Evolutionary conservation across 2,113 vertebrate genomes (phyloP).

Genomic region (Eptatretus burgeri): DNA sequence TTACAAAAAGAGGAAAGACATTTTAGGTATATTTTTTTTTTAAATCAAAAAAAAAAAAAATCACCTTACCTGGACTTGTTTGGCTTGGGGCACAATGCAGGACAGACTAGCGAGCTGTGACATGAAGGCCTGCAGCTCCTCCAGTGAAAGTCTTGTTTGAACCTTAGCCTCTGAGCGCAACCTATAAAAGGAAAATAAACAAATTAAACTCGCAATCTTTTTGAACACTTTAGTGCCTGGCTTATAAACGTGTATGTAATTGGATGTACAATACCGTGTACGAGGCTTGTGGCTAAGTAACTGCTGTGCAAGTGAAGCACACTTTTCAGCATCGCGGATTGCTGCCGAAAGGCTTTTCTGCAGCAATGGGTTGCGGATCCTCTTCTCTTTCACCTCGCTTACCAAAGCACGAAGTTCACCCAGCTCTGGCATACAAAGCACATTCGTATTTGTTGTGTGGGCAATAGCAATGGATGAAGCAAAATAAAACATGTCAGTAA

Average conservation of each 20-base stretch:
- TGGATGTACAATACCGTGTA: not conserved
- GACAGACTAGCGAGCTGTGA: conserved; percentile 70
- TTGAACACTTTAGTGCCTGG: not conserved
- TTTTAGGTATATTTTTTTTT: not conserved
- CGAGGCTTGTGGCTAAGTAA: conserved; percentile 26
- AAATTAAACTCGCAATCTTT: not conserved
- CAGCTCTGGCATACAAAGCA: conserved; percentile 16
- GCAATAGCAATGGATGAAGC: too few species aligned
- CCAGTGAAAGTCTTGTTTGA: not conserved
- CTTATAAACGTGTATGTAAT: not conserved
- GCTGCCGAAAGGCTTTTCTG: conserved; percentile 57
- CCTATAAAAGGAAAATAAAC: not conserved
- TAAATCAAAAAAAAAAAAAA: not conserved
- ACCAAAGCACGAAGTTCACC: conserved; percentile 32
- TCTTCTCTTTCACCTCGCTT: conserved; percentile 81
- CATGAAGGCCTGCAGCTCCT: conserved; percentile 45
- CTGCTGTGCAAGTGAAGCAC: conserved; percentile 81
- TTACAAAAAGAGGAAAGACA: not conserved
- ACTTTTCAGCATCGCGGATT: conserved; percentile 88
- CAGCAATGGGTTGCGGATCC: conserved; percentile 64
- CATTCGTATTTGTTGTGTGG: too few species aligned
- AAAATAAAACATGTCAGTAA: too few species aligned
- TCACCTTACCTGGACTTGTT: conserved; percentile 51
- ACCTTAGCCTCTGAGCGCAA: conserved; percentile 2
- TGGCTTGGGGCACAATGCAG: conserved; percentile 67